These are phyloP conservation scores for Boulengeromyrus knoepffleri DNA, from an alignment of 2,113 vertebrate species.

Conservation along the genomic window DNA sequence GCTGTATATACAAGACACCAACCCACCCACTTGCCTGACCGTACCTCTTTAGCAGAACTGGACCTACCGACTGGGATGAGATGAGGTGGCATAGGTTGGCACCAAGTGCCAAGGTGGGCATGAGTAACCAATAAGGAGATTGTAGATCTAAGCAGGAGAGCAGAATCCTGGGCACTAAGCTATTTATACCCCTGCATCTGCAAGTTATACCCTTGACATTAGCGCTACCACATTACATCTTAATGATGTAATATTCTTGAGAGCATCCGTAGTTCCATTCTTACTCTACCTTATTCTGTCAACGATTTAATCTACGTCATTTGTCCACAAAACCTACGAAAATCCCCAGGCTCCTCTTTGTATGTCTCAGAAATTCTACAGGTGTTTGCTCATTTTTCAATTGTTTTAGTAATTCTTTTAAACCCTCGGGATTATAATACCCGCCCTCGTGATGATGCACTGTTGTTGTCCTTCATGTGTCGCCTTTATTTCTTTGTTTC, in stretches of 20 bases:
- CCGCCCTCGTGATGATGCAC: background rate
- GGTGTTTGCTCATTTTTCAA: background rate
- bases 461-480: background rate
- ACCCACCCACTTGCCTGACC: background rate
- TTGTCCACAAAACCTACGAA: background rate
- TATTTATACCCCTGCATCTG: background rate
- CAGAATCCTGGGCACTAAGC: background rate
- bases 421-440: background rate
- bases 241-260: background rate
- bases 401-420: background rate
- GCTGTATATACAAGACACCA: background rate
- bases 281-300: background rate
- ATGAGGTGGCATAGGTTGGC: background rate
- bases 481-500: background rate
- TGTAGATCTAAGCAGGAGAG: background rate
- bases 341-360: background rate
- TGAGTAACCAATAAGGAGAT: background rate
- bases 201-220: background rate
- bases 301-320: background rate
- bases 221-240: background rate
- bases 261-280: background rate
- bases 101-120: background rate
- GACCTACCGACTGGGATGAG: background rate
- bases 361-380: background rate
- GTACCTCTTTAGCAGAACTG: background rate